Evolutionary conservation across 2,113 vertebrate species (phyloP).

Genomic region (Cinclus mexicanus): DNA sequence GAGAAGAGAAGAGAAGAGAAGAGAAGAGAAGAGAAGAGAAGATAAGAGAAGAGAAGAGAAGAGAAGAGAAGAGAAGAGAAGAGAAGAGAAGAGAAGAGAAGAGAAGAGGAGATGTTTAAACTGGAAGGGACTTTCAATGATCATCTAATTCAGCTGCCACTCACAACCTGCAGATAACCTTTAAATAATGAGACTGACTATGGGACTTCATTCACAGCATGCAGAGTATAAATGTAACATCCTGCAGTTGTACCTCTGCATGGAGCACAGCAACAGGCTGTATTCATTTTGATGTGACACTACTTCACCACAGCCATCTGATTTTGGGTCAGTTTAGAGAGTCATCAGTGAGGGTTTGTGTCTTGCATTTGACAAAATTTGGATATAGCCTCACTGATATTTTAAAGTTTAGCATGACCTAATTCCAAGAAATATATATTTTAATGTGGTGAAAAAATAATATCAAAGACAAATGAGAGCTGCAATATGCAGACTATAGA

Average conservation of each 20-base stretch:
- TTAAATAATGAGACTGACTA: neutral
- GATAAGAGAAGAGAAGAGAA: neutral
- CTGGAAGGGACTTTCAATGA: neutral
- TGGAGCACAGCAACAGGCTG: neutral
- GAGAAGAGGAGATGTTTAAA: neutral
- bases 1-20: neutral
- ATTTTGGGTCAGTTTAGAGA: neutral
- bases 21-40: neutral
- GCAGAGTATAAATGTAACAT: neutral
- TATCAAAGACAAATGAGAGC: neutral
- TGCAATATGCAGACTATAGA: neutral
- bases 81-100: neutral
- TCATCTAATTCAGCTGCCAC: neutral
- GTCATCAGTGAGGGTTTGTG: neutral
- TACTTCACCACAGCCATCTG: neutral
- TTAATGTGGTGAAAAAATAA: neutral
- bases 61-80: neutral
- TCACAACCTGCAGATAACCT: neutral
- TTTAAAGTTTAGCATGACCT: neutral
- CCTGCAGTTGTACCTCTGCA: rapidly evolving
- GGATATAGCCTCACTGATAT: neutral
- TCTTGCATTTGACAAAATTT: neutral
- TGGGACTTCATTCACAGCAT: neutral
- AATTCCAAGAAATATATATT: neutral
- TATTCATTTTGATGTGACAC: neutral